Base-by-base conservation (phyloP, 1,140 invertebrate species). In the Sesamia nonagrioides region DNA sequence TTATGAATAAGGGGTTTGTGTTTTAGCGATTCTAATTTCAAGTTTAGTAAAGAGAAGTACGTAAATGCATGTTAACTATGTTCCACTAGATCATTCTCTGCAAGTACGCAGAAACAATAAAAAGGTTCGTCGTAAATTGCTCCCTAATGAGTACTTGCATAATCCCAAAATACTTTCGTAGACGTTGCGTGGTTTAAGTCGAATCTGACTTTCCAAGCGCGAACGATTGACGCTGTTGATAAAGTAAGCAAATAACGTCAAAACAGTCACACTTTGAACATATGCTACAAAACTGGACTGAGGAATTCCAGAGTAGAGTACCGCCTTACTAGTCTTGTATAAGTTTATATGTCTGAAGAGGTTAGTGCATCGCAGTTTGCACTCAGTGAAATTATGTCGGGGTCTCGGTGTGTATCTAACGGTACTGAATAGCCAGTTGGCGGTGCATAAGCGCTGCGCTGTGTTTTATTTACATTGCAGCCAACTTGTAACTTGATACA, bases 311-410 rank as follows among this genome's bases (percentile, higher is more conserved):
- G 42, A 50, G 66, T 50, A 69, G 66, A 69, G 66, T 69, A 69
- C 42, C 66, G 66, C 42, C 27, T 48, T 61, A 61, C 42, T 60
- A 45, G 52, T 73, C 9, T 63, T 50, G 42, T 77, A 54, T 76
- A 50, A 63, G 54, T 60, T 37, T 73, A 79, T 76, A 63, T 77
- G 79, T 76, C 52, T 75, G 73, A 77, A 68, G 74, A 77, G 69
- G 79, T 72, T 79, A 81, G 83, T 82, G 81, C 83, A 84, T 79
- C 74, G 84, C 58, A 77, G 77, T 80, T 78, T 82, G 84, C 84
- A 82, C 81, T 73, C 52, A 79, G 81, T 81, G 79, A 83, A 85
- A 85, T 85, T 81, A 81, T 80, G 84, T 82, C 72, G 84, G 83
- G 78, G 75, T 79, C 78, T 80, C 69, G 77, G 73, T 73, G 77